These are phyloP conservation scores for Pterostichus madidus DNA, from an alignment of 2,888 invertebrate species.

Conservation along the genomic window DNA sequence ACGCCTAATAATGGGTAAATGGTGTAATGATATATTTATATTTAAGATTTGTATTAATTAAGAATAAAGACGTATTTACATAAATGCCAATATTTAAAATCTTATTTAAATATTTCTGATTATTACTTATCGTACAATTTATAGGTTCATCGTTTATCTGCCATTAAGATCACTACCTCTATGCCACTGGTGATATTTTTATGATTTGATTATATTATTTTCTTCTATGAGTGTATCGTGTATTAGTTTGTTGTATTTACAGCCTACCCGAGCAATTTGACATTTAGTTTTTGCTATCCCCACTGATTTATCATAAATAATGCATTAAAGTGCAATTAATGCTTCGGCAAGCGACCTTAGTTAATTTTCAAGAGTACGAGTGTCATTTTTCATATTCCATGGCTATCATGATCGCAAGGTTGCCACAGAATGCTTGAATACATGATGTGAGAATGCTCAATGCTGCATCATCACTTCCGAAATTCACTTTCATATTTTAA, in stretches of 20 bases:
- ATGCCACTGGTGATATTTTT: too few relatives aligned
- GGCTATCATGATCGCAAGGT: constrained; percentile 57
- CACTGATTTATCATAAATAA: constrained; percentile 65
- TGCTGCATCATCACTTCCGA: not conserved
- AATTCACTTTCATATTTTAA: not conserved
- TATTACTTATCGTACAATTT: too few relatives aligned
- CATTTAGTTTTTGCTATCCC: constrained; percentile 64
- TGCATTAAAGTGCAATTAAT: constrained; percentile 64
- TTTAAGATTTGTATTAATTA: too few relatives aligned
- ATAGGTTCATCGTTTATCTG: too few relatives aligned
- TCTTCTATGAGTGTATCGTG: too few relatives aligned
- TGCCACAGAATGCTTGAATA: constrained; percentile 12
- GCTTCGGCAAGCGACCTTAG: constrained; percentile 57
- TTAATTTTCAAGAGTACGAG: constrained; percentile 62
- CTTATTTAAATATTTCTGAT: too few relatives aligned
- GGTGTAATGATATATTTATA: too few relatives aligned
- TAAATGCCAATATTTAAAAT: too few relatives aligned
- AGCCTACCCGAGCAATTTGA: constrained; percentile 42
- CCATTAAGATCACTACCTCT: too few relatives aligned
- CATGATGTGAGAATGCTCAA: constrained; percentile 25
- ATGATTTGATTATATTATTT: too few relatives aligned
- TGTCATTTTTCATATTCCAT: constrained; percentile 65
- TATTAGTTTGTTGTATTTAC: constrained; percentile 31
- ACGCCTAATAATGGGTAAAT: too few relatives aligned
- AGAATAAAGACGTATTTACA: too few relatives aligned